phyloP scores from a whole-genome alignment of 2,797 vertebrate genomes.

The Artibeus lituratus region DNA sequence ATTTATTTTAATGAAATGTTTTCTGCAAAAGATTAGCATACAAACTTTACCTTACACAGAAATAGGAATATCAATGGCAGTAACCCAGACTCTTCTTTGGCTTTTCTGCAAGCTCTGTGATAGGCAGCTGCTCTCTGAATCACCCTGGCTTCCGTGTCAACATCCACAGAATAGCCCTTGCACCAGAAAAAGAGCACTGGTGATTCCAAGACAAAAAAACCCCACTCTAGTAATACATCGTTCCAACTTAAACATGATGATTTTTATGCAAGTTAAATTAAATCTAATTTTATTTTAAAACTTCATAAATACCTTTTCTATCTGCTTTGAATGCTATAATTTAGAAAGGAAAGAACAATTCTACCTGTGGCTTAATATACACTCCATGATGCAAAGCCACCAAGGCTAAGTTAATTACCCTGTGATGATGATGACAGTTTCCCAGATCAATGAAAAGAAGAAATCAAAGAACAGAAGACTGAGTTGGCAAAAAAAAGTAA shows the following conservation, averaged over 20 bases:
- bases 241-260: neutral
- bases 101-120: conserved; percentile 79
- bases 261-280: conserved; percentile 16
- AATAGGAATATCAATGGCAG: conserved; percentile 85
- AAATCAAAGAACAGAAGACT: conserved; percentile 18
- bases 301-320: neutral
- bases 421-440: neutral
- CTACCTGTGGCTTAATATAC: neutral
- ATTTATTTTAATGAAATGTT: conserved; percentile 23
- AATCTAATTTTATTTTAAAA: conserved; percentile 41
- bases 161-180: conserved; percentile 85
- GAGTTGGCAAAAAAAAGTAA: neutral
- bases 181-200: conserved; percentile 3
- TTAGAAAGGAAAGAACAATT: conserved; percentile 28
- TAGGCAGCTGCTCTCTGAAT: conserved; percentile 84
- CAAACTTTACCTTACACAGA: conserved; percentile 85
- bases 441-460: conserved; percentile 7
- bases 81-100: conserved; percentile 80
- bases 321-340: conserved; percentile 3
- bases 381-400: neutral
- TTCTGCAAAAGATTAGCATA: neutral
- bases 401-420: conserved; percentile 1
- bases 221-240: conserved; percentile 9
- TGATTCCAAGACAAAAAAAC: conserved; percentile 37
- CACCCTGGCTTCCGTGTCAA: conserved; percentile 82